These are phyloP conservation scores for Hydrocynus forskahlii DNA, from an alignment of 2,797 vertebrate species.

Conservation along the genomic window DNA sequence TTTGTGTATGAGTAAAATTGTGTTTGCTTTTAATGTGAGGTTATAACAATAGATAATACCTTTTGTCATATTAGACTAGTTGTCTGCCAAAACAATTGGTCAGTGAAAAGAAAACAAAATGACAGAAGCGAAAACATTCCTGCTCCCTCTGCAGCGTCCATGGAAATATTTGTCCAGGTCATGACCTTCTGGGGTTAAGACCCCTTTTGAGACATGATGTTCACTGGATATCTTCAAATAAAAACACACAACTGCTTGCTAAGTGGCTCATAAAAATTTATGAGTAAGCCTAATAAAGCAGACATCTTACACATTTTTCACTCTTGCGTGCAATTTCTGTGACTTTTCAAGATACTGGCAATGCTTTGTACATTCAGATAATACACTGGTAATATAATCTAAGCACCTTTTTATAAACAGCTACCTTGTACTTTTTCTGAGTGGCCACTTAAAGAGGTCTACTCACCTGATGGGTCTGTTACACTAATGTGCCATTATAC, in stretches of 20 bases:
- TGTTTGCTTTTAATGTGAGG: background rate
- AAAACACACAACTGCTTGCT: background rate
- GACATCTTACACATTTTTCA: background rate
- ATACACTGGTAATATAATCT: no score
- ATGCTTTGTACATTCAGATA: background rate
- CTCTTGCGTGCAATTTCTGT: background rate
- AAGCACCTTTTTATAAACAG: no score
- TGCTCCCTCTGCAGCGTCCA: conserved; percentile 6
- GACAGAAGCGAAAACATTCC: conserved; percentile 36
- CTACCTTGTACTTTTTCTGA: background rate
- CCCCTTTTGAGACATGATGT: background rate
- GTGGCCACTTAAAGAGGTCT: no score
- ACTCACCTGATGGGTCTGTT: no score
- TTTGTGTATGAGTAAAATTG: background rate
- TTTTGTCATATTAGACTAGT: background rate
- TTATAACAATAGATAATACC: background rate
- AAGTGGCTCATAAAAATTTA: background rate
- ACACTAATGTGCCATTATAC: no score
- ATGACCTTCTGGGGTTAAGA: conserved; percentile 10
- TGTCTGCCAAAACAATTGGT: background rate
- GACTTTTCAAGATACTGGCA: background rate
- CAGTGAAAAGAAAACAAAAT: conserved; percentile 32
- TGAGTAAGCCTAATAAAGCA: background rate
- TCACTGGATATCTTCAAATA: conserved; percentile 9
- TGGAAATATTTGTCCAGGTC: conserved; percentile 34